A percentile compares a stretch with the other conserved stretches of the same genome.
These are phyloP conservation scores for Agonopterix subpropinquella DNA, from an alignment of 2,888 invertebrate genomes.

Conservation along the genomic window DNA sequence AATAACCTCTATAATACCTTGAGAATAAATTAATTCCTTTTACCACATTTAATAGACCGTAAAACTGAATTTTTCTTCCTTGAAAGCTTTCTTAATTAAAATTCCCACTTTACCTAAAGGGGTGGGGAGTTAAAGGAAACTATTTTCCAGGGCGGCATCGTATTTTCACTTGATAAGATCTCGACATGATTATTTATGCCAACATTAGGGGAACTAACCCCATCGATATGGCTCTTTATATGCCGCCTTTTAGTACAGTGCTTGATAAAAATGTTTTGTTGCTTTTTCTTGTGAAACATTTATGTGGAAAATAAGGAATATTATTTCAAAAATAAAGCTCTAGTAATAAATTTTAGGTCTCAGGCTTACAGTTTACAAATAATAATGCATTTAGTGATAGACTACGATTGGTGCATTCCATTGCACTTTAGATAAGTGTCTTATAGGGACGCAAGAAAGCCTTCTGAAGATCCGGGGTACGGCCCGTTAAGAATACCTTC, in stretches of 20 bases:
- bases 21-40: neutral
- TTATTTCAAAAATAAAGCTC: no score
- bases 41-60: conserved; percentile 2
- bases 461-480: no score
- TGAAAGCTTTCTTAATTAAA: conserved; percentile 51
- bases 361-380: no score
- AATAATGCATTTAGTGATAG: no score
- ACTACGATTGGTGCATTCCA: no score
- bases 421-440: no score
- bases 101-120: conserved; percentile 32
- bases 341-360: no score
- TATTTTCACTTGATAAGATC: conserved; percentile 71
- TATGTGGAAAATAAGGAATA: no score
- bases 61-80: conserved; percentile 23
- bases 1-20: no score
- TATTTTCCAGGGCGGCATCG: conserved; percentile 60
- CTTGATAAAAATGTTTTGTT: conserved; percentile 21
- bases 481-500: no score
- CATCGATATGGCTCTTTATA: conserved; percentile 67
- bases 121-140: conserved; percentile 35
- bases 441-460: no score
- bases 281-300: no score
- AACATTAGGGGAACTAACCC: conserved; percentile 65
- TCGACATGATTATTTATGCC: conserved; percentile 72
- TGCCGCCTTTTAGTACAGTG: conserved; percentile 39